phyloP scores from a whole-genome alignment of 2,888 invertebrate genomes.

The Apodemia zela region DNA sequence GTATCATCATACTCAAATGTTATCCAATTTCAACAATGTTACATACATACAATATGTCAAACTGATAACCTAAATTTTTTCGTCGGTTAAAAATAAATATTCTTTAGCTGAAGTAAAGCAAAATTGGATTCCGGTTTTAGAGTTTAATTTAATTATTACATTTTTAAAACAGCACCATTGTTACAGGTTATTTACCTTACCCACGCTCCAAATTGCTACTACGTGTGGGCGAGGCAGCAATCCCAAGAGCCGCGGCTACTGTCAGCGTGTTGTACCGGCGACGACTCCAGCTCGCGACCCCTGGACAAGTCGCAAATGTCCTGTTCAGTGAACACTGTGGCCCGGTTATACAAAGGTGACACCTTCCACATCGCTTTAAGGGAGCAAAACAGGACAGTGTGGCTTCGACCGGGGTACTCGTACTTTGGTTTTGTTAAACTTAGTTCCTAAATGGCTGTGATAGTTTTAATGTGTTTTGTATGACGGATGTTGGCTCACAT shows the following conservation, averaged over 20 bases:
- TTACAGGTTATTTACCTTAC: conserved; percentile 65
- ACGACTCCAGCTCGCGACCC: conserved; percentile 50
- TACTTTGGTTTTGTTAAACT: conserved; percentile 70
- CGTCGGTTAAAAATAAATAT: too few species aligned
- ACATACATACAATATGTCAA: too few species aligned
- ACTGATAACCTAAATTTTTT: too few species aligned
- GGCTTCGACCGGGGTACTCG: conserved; percentile 58
- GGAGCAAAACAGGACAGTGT: conserved; percentile 60
- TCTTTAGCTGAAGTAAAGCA: too few species aligned
- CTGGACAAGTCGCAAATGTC: conserved; percentile 59
- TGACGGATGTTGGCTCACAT: conserved; percentile 25
- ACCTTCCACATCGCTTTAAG: conserved; percentile 58
- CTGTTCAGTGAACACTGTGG: conserved; percentile 59
- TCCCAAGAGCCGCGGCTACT: conserved; percentile 44
- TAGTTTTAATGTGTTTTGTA: conserved; percentile 24
- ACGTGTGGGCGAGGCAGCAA: conserved; percentile 52
- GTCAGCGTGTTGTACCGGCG: conserved; percentile 57
- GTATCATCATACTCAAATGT: too few species aligned
- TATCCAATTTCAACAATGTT: too few species aligned
- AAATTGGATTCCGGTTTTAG: too few species aligned
- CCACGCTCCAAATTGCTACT: conserved; percentile 61
- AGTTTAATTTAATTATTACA: not conserved
- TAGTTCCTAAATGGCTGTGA: conserved; percentile 66
- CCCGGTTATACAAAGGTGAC: conserved; percentile 55
- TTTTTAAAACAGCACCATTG: not conserved